Evolutionary conservation across 1,140 invertebrate genomes (phyloP), one percentile per base, ranked within the genome.

Genomic region (Calosoma granatense): DNA sequence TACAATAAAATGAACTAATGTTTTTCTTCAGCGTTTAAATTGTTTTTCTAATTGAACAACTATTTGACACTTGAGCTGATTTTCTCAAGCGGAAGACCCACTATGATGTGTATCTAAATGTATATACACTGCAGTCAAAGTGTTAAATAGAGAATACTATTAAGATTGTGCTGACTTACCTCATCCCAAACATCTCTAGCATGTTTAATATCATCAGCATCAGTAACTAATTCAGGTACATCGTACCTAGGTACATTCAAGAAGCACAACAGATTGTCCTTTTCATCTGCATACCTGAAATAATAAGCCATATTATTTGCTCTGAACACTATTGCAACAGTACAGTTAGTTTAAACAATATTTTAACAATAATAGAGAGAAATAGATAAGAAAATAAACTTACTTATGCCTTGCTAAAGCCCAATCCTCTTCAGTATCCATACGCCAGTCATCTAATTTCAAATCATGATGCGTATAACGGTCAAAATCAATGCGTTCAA

Each of bases 401-500:
- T 68, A 78, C 76, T 61, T 56, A 54, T 65, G 72, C 58, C 85
- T 73, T 23, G 72, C 65, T 52, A 81, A 74, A 17, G 74, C 74
- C 80, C 80, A 87, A 23, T 82, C 78, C 60, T 77, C 69, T 60
- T 85, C 81, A 9, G 77, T 72, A 0, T 63, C 60, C 3, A 84
- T 73, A n/a, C 76, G 71, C 90, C 91, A 94, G 71, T 94, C 89
- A 53, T 75, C 69, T 71, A 87, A 73, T 68, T 88, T 89, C 51
- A 77, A 67, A 55, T 79, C 77, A 26, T 79, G 69, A 21, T 78
- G 72, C 52, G 79, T 73, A 61, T 75, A 82, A 55, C 70, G 63
- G 15, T 87, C 81, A 64, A 90, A 87, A 69, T 89, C 76, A n/a
- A 94, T 74, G 51, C 81, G 71, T 70, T 94, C 91, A 55, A 94